A percentile compares a stretch with the other conserved stretches of the same genome.
Evolutionary conservation across 2,888 invertebrate species (phyloP).

Genomic region (Ashinkailepas kermadecensis): DNA sequence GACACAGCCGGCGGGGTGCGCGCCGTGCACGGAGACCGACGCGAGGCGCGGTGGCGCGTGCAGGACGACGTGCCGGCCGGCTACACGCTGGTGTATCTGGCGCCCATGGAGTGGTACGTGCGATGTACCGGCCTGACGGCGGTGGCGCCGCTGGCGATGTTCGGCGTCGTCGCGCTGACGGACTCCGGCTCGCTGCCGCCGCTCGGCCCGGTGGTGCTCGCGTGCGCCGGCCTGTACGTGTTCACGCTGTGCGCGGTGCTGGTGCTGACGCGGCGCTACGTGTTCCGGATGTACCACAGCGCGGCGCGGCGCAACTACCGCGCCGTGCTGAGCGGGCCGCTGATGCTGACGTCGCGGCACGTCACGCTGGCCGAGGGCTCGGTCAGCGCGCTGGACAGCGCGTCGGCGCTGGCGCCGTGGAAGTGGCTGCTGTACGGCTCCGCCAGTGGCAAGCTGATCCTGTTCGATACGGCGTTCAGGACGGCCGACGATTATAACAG

Average conservation of each 20-base stretch:
- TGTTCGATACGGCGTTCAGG: background rate
- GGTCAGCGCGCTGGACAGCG: background rate
- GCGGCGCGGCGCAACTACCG: background rate
- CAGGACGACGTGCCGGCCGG: background rate
- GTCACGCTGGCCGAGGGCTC: background rate
- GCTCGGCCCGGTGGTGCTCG: background rate
- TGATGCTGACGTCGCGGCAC: background rate
- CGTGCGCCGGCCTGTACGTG: background rate
- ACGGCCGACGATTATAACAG: background rate
- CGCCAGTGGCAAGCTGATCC: background rate
- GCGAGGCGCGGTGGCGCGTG: background rate
- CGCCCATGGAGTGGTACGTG: background rate
- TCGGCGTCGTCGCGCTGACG: background rate
- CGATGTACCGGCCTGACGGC: background rate
- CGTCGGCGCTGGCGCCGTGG: background rate
- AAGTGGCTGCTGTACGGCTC: background rate
- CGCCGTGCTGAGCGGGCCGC: background rate
- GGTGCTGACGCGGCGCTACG: background rate
- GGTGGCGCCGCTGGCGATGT: background rate
- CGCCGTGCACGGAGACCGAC: background rate
- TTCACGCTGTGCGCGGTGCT: background rate
- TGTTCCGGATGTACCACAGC: conserved; percentile 19
- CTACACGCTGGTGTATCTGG: background rate
- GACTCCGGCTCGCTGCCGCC: background rate
- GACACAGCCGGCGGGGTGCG: no score